Conservation (phyloP, 2,113 vertebrate genomes). For the Siniperca knerii region DNA sequence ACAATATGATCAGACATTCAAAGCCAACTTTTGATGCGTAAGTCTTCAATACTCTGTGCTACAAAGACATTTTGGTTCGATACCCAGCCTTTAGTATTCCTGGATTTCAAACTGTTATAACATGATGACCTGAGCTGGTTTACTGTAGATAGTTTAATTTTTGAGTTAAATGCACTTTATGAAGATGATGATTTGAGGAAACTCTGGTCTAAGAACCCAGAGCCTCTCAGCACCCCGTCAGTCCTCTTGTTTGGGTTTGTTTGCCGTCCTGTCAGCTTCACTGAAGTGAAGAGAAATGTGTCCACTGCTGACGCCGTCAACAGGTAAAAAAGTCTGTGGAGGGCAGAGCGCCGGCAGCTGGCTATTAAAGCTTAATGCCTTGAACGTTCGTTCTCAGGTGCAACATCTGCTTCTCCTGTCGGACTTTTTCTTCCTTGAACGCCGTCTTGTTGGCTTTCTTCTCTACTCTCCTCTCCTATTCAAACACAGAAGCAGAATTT, state of each 20-base stretch:
- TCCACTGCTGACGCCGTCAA: neutral
- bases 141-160: neutral
- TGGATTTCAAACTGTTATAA: neutral
- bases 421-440: conserved; percentile 92
- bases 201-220: neutral
- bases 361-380: conserved; percentile 89
- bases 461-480: conserved; percentile 91
- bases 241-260: neutral
- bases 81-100: neutral
- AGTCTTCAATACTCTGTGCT: neutral
- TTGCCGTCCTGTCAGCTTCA: neutral
- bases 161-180: neutral
- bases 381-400: conserved; percentile 90
- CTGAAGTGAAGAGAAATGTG: neutral
- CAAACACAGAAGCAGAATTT: neutral
- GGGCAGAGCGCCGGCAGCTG: neutral
- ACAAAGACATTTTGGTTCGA: neutral
- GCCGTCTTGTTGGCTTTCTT: conserved; percentile 94
- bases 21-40: neutral
- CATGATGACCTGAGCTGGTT: neutral
- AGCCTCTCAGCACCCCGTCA: neutral
- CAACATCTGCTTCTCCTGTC: conserved; percentile 93
- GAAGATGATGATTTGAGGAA: neutral
- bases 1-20: neutral
- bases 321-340: conserved; percentile 11